Evolutionary conservation across 2,797 vertebrate genomes (phyloP).

Genomic region (Esox masquinongy): DNA sequence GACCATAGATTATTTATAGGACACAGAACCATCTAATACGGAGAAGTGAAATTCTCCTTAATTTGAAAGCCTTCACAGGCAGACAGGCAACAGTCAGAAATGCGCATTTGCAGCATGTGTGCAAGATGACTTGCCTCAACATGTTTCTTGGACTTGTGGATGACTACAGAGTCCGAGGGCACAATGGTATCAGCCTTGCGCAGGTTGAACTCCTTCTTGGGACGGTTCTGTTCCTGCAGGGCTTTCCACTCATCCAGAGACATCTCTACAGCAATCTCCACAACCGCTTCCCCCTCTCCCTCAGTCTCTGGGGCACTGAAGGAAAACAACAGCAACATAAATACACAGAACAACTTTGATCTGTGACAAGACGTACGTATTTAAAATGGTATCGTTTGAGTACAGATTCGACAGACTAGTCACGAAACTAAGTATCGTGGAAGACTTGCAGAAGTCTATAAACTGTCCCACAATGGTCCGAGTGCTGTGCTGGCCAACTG

Average conservation of each 20-base stretch:
- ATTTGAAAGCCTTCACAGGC: neutral
- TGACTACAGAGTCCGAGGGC: constrained; percentile 84
- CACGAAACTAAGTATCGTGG: neutral
- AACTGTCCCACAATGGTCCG: neutral
- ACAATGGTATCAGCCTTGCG: constrained; percentile 80
- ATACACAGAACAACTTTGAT: neutral
- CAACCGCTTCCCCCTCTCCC: constrained; percentile 61
- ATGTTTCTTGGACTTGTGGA: constrained; percentile 82
- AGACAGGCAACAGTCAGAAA: neutral
- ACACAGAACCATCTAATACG: too few species aligned
- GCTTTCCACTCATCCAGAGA: constrained; percentile 87
- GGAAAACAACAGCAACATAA: neutral
- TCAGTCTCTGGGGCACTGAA: constrained; percentile 34
- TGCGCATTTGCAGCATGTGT: neutral
- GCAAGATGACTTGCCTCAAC: constrained; percentile 63
- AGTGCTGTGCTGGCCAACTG: neutral
- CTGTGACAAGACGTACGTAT: neutral
- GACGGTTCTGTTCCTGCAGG: constrained; percentile 79
- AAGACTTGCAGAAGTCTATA: neutral
- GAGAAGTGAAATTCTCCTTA: too few species aligned
- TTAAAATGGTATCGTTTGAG: neutral
- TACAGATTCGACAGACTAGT: neutral
- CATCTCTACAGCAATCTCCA: constrained; percentile 82
- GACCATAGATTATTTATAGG: too few species aligned
- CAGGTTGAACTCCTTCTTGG: constrained; percentile 84